Percentiles rank a stretch among this genome's conserved stretches.
These are phyloP conservation scores for Matsumyia berberina DNA, from an alignment of 2,888 invertebrate species.

Conservation along the genomic window DNA sequence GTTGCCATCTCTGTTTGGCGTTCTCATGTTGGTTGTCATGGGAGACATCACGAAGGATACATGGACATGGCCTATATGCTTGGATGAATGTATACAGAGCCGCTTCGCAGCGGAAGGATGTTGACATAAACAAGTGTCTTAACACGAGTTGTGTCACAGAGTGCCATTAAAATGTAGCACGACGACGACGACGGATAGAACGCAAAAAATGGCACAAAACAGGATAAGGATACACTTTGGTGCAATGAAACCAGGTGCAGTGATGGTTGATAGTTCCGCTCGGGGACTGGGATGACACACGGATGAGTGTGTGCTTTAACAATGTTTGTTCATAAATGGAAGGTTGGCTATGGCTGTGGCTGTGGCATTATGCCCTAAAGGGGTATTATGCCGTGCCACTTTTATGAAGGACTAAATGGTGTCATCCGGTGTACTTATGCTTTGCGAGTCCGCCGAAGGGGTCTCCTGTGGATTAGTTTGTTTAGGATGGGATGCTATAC, in stretches of 20 bases:
- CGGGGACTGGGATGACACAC: neutral
- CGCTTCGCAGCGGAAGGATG: conserved; percentile 53
- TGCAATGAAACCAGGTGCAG: conserved; percentile 26
- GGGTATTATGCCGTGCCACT: neutral
- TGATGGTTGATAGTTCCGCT: neutral
- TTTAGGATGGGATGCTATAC: no score
- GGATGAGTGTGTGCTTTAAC: neutral
- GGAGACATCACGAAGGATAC: conserved; percentile 1
- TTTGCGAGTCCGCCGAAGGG: neutral
- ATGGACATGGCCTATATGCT: neutral
- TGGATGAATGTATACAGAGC: conserved; percentile 15
- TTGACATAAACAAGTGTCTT: conserved; percentile 61
- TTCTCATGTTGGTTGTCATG: conserved; percentile 12
- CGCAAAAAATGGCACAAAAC: neutral
- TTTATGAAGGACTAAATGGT: conserved; percentile 13
- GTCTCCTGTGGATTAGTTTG: no score
- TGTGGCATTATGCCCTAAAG: conserved; percentile 1
- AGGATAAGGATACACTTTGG: conserved; percentile 13
- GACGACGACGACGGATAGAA: neutral
- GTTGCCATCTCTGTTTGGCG: conserved; percentile 3
- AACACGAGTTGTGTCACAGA: conserved; percentile 31
- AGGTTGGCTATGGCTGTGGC: no score
- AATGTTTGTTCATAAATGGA: conserved; percentile 1
- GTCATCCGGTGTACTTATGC: conserved; percentile 18
- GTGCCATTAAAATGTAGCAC: conserved; percentile 32